phyloP scores from a whole-genome alignment of 2,888 invertebrate genomes.

The Acanthosepion pharaonis region DNA sequence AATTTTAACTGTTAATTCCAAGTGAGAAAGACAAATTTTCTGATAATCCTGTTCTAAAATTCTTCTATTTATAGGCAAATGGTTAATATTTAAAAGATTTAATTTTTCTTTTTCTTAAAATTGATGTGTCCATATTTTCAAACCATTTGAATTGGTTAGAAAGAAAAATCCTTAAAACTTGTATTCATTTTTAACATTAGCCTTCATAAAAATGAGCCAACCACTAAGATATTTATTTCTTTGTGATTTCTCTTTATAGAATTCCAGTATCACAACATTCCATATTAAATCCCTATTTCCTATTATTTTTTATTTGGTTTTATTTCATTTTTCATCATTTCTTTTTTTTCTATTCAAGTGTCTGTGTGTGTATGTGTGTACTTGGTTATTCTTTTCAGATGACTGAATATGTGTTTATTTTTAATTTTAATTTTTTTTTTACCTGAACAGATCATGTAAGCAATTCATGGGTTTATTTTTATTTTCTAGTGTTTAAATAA shows the following conservation, averaged over 20 bases:
- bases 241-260: too few species aligned
- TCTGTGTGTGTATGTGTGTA: not conserved
- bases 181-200: too few species aligned
- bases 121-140: not conserved
- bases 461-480: not conserved
- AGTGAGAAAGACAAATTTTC: not conserved
- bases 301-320: too few species aligned
- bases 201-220: too few species aligned
- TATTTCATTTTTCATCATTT: not conserved
- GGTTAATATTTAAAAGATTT: not conserved
- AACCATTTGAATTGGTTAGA: too few species aligned
- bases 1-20: too few species aligned
- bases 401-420: not conserved
- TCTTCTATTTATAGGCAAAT: not conserved
- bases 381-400: not conserved
- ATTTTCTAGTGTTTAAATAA: not conserved
- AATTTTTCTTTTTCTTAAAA: not conserved
- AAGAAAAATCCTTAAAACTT: too few species aligned
- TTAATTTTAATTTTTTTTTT: not conserved
- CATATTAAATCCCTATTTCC: too few species aligned
- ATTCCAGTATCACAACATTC: too few species aligned
- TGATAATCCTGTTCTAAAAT: not conserved
- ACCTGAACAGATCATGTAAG: not conserved
- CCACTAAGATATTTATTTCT: too few species aligned
- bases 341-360: not conserved